A percentile compares a stretch with the other conserved stretches of the same genome.
These are phyloP conservation scores for Proteles cristata DNA, from an alignment of 2,113 vertebrate species.

Conservation along the genomic window DNA sequence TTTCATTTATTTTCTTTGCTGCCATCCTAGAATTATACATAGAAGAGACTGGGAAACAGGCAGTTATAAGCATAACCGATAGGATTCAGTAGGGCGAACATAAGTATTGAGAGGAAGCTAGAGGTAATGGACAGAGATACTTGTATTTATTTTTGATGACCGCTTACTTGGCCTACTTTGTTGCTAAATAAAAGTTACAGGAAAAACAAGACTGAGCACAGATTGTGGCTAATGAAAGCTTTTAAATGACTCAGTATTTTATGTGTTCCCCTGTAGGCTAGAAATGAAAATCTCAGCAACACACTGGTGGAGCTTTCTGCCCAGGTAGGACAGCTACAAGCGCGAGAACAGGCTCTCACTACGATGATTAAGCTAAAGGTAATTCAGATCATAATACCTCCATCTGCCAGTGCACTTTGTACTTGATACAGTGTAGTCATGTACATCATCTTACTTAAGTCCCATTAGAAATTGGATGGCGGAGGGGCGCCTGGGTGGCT, in stretches of 20 bases:
- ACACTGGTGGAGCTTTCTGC: constrained; percentile 89
- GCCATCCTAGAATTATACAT: not conserved
- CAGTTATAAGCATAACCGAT: not conserved
- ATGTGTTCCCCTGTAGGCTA: constrained; percentile 86
- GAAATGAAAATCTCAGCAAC: constrained; percentile 90
- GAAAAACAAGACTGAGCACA: not conserved
- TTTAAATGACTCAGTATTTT: not conserved
- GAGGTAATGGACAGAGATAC: not conserved
- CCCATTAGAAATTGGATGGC: not conserved
- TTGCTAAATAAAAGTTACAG: not conserved
- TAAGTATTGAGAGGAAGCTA: not conserved
- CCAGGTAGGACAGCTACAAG: constrained; percentile 91
- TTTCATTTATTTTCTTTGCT: constrained; percentile 33
- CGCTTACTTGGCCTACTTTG: not conserved
- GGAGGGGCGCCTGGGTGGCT: not conserved
- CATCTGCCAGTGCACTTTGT: not conserved
- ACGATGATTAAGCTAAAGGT: constrained; percentile 94
- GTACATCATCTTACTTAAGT: not conserved
- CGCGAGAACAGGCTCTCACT: constrained; percentile 92
- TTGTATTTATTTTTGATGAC: not conserved
- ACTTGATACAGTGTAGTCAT: not conserved
- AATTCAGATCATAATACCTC: not conserved
- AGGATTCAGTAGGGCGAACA: not conserved
- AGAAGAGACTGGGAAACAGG: not conserved
- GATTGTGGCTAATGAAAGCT: not conserved